Conservation (phyloP, 1,140 invertebrate species). For the Drosophila pallidifrons region DNA sequence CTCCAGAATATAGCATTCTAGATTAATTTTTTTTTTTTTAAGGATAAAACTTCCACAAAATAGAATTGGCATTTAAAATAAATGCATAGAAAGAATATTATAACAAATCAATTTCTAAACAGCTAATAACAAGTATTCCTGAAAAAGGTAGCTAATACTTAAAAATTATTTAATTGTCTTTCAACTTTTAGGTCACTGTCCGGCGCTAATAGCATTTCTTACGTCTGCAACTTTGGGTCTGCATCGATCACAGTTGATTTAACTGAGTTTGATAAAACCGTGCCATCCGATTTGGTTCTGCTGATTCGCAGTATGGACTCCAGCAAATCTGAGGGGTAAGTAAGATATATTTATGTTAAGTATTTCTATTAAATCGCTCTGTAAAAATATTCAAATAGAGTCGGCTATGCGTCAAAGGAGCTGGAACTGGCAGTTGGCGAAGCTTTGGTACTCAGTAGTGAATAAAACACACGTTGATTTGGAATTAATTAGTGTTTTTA, state of each 20-base stretch:
- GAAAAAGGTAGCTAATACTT: no score
- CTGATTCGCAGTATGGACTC: constrained; percentile 62
- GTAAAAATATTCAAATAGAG: constrained; percentile 9
- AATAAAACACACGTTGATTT: constrained; percentile 19
- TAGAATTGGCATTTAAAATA: no score
- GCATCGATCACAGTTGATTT: constrained; percentile 35
- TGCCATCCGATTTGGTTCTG: constrained; percentile 39
- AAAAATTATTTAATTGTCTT: not conserved
- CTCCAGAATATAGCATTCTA: no score
- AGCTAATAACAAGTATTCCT: no score
- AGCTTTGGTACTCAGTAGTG: constrained; percentile 50
- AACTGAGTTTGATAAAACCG: constrained; percentile 52
- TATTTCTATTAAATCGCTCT: not conserved
- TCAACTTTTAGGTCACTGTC: constrained; percentile 16
- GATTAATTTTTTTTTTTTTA: no score
- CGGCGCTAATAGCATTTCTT: constrained; percentile 45
- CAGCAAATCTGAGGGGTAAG: constrained; percentile 47
- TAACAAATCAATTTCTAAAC: no score
- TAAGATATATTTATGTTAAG: not conserved
- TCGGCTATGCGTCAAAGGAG: not conserved
- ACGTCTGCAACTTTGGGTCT: constrained; percentile 60
- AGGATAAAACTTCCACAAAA: no score
- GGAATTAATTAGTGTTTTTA: constrained; percentile 29
- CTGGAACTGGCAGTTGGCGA: constrained; percentile 49
- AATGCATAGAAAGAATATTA: no score